phyloP scores from a whole-genome alignment of 2,797 vertebrate species.

The Smutsia temminckii region DNA sequence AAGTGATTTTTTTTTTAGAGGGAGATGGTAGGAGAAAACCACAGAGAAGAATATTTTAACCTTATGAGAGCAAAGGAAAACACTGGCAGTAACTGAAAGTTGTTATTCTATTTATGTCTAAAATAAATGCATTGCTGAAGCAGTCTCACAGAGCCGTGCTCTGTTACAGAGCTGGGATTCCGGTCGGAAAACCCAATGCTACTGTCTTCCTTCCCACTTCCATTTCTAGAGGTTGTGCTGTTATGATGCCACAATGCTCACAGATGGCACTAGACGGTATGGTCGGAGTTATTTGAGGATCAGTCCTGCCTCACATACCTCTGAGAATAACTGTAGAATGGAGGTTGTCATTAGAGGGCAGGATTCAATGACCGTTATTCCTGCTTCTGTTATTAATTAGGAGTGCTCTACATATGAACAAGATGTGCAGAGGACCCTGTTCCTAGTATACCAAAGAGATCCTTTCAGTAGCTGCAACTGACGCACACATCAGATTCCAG shows the following conservation, averaged over 20 bases:
- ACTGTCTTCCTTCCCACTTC: neutral
- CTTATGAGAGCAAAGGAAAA: neutral
- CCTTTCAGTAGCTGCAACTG: neutral
- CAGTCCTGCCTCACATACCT: neutral
- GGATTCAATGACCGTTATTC: neutral
- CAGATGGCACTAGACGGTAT: neutral
- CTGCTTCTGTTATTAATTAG: slow-evolving; percentile 32
- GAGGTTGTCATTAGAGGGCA: neutral
- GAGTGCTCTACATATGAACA: neutral
- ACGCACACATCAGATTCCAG: neutral
- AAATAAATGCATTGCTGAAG: neutral
- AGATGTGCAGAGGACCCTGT: neutral
- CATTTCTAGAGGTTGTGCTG: neutral
- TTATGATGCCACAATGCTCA: neutral
- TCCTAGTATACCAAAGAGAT: slow-evolving; percentile 10
- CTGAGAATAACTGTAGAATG: neutral
- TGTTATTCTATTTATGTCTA: neutral
- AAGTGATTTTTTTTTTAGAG: slow-evolving; percentile 14
- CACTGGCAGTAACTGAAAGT: neutral
- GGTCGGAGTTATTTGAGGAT: neutral
- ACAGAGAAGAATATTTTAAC: neutral
- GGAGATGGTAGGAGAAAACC: neutral
- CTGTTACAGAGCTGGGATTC: neutral
- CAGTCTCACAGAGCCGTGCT: neutral
- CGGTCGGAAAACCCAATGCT: neutral